A percentile compares a stretch with the other conserved stretches of the same genome.
phyloP scores from a whole-genome alignment of 2,888 invertebrate species.

The Stegophylla sp. region DNA sequence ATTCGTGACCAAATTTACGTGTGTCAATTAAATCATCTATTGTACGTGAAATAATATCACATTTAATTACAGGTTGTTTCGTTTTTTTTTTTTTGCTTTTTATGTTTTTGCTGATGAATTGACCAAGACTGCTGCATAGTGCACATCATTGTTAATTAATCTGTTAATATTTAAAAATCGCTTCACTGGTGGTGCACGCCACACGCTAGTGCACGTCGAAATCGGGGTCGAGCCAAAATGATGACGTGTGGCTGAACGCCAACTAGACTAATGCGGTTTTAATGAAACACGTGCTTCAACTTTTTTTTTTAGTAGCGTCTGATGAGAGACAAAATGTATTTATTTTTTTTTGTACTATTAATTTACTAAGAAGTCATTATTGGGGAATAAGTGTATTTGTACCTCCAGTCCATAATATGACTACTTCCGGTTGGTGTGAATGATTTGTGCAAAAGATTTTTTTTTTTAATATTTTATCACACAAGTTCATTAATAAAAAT shows the following conservation, averaged over 20 bases:
- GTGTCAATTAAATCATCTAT: conserved; percentile 26
- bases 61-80: conserved; percentile 10
- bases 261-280: conserved; percentile 54
- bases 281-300: conserved; percentile 48
- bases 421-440: conserved; percentile 1
- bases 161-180: conserved; percentile 27
- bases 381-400: neutral
- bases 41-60: neutral
- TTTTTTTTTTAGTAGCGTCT: conserved; percentile 18
- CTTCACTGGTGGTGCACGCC: neutral
- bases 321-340: conserved; percentile 11
- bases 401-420: neutral
- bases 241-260: conserved; percentile 45
- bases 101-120: neutral
- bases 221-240: conserved; percentile 21
- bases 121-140: neutral
- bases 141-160: conserved; percentile 52
- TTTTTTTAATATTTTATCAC: no score
- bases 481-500: no score
- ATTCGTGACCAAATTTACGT: conserved; percentile 11
- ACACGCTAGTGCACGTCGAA: neutral
- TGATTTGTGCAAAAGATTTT: neutral
- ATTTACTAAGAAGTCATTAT: conserved; percentile 14
- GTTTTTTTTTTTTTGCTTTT: no score
- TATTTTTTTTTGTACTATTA: conserved; percentile 31